Conservation (phyloP, 2,113 vertebrate species). For the Mirounga angustirostris region DNA sequence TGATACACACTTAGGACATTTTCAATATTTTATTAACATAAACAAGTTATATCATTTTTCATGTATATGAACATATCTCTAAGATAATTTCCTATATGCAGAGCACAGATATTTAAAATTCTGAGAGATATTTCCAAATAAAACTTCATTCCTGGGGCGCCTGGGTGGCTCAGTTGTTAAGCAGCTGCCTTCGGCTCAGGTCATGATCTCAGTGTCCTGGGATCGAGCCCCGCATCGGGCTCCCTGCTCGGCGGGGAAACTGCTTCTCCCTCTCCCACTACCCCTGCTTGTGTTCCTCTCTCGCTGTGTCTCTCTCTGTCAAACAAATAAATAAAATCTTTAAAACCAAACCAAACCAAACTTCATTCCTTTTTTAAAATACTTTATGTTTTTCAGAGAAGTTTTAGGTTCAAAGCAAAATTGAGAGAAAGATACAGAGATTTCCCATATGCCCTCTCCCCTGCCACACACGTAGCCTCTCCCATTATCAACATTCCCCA, state of each 20-base stretch:
- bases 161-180: too few relatives aligned
- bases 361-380: background rate
- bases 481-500: background rate
- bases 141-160: background rate
- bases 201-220: too few relatives aligned
- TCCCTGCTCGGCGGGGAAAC: too few relatives aligned
- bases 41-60: background rate
- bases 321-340: too few relatives aligned
- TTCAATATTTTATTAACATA: background rate
- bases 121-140: background rate
- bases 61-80: background rate
- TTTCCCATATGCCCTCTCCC: background rate
- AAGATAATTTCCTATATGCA: background rate
- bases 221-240: too few relatives aligned
- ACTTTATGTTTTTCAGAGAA: background rate
- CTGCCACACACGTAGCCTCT: background rate
- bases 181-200: too few relatives aligned
- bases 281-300: too few relatives aligned
- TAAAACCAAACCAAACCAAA: background rate
- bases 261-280: too few relatives aligned
- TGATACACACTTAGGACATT: background rate
- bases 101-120: background rate
- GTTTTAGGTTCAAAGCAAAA: too few relatives aligned
- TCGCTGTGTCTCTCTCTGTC: too few relatives aligned
- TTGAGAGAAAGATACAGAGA: too few relatives aligned